Base-by-base conservation (phyloP, 1,140 invertebrate genomes). In the Leptopilina boulardi region DNA sequence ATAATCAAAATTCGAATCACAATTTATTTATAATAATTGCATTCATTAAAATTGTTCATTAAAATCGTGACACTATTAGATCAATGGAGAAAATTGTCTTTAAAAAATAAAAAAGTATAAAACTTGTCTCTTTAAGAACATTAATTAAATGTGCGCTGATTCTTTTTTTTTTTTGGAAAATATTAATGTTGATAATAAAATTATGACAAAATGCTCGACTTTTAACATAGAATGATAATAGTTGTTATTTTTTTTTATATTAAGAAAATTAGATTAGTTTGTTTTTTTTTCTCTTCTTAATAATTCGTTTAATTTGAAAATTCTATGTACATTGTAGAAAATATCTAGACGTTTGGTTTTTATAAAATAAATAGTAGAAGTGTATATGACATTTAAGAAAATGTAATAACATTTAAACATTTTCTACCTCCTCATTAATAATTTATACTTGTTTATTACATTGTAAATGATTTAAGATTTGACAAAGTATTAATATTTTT, bases 361-460 rank as follows among this genome's bases (percentile, higher is more conserved):
- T 8, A 30, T 66, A 30, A n/a, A 66, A 66, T 66, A n/a, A 66
- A 15, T 59, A 26, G 21, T n/a, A 66, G 30, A 66, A 23, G 11
- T 34, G 59, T 66, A 30, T 30, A 15, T 66, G 26, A 30, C 26
- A 38, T n/a, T 15, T 26, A 66, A 11, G 26, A 66, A n/a, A 30
- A 30, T 66, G 26, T 66, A 66, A 66, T 30, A 4, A n/a, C n/a
- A n/a, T n/a, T n/a, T 11, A 66, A 30, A 66, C 59, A 30, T 66
- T 66, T 66, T 34, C 59, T 66, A 66, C 59, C 15, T 66, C 56
- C 23, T 23, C 59, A 66, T 66, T 66, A 66, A 66, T 66, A 15
- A 18, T 54, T 18, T 30, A 23, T 23, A 3, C 23, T 56, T 23
- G 11, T 59, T 59, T 21, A 23, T 26, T 59, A 21, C 10, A 30